Base-by-base conservation (phyloP, 1,140 invertebrate species). In the Neodiprion lecontei region DNA sequence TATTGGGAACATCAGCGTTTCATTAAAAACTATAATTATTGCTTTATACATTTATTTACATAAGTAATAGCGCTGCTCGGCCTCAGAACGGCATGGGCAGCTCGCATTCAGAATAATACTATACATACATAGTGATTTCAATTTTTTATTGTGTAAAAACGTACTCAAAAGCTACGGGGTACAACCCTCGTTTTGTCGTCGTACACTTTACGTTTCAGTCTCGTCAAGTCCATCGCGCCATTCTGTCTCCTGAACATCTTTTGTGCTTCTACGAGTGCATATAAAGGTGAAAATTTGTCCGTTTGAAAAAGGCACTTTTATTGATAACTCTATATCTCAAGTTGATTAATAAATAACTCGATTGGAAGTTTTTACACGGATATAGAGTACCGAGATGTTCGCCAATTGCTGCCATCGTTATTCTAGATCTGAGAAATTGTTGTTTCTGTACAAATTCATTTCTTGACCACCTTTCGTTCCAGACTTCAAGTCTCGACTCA, bases 191-290 rank as follows among this genome's bases (percentile, higher is more conserved):
- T 17, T 61, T 61, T 61, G 53, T 86, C 85, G 82, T 87, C 84
- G 84, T 84, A 86, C 83, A 82, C 79, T 85, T 87, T 85, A 86
- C 83, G 80, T 82, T 81, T 88, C 86, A 88, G 86, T 88, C 86
- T 88, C 86, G 87, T 88, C 76, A 81, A 84, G 80, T 81, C 81
- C 78, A 81, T 83, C 72, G 79, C 40, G 40, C 40, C 67, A 69
- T 21, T 69, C 7, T 17, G 12, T 14, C 12, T 17, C 1, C 21
- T 69, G 14, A 69, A 23, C 11, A 11, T 47, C 12, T 23, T 69
- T 69, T 69, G 21, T 23, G 67, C 40, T 21, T 69, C 21, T 23
- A 69, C 40, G 40, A 69, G 21, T 23, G 21, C 10, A 21, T 11
- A 47, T 67, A 48, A 12, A 48, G n/a, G 40, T 66, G 61, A 61